Evolutionary conservation across 1,140 invertebrate species (phyloP).

Genomic region (Drosophila azteca): DNA sequence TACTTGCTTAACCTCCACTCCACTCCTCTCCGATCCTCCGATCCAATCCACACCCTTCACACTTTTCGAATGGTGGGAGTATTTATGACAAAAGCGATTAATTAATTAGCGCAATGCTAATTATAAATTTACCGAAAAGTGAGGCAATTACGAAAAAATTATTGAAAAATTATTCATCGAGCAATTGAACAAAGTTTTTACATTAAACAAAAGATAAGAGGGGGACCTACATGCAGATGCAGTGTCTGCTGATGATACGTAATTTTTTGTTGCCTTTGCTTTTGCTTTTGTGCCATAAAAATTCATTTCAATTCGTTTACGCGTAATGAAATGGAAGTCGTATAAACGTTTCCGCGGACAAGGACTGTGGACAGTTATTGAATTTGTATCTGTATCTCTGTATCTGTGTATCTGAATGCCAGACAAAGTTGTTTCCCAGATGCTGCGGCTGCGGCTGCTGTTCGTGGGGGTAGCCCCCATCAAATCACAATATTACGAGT

Average conservation of each 20-base stretch:
- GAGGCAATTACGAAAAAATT: slow-evolving; percentile 45
- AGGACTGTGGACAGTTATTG: slow-evolving; percentile 56
- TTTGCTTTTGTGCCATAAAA: slow-evolving; percentile 75
- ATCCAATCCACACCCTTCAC: neutral
- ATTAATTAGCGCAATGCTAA: slow-evolving; percentile 78
- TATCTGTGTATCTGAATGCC: slow-evolving; percentile 44
- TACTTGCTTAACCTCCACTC: slow-evolving; percentile 18
- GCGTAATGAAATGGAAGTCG: slow-evolving; percentile 81
- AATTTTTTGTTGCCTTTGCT: slow-evolving; percentile 1
- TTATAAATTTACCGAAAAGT: slow-evolving; percentile 57
- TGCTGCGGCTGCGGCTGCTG: slow-evolving; percentile 44
- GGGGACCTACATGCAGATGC: slow-evolving; percentile 17
- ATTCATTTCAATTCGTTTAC: slow-evolving; percentile 82
- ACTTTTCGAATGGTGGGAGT: slow-evolving; percentile 28
- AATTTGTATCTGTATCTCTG: slow-evolving; percentile 38
- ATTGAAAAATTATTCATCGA: slow-evolving; percentile 70
- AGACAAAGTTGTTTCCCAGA: slow-evolving; percentile 76
- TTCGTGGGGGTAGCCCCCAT: slow-evolving; percentile 37
- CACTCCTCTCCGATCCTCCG: neutral
- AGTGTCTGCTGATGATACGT: slow-evolving; percentile 5
- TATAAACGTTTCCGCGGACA: slow-evolving; percentile 58
- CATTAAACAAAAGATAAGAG: slow-evolving; percentile 77
- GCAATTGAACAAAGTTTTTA: slow-evolving; percentile 73
- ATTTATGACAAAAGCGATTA: slow-evolving; percentile 61
- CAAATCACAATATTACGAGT: slow-evolving; percentile 80